Base-by-base conservation (phyloP, 2,888 invertebrate genomes). In the Aleiodes alternator region DNA sequence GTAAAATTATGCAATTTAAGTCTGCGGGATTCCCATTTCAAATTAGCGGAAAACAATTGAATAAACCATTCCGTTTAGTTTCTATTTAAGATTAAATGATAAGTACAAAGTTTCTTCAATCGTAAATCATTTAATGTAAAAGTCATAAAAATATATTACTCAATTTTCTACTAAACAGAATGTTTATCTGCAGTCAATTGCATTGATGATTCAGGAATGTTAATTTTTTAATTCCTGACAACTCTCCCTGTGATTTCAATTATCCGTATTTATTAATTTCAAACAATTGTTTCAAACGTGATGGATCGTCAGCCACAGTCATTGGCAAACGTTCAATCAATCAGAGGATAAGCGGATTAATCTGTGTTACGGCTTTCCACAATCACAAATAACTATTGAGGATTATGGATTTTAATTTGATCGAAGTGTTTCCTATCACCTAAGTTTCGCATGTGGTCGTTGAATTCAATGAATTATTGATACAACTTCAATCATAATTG, bases 341-440 rank as follows among this genome's bases (percentile, higher is more conserved):
- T 86, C 86, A 85, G 81, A 80, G 83, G 84, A 85, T 85, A 85
- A 86, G 83, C 84, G 84, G 84, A 84, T 85, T 82, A 84, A 83
- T 83, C 79, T 82, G 82, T 43, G 85, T 83, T 82, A 83, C 82
- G 72, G 76, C 79, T 76, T 34, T 78, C 82, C 79, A 77, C 78
- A 75, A 78, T 80, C 79, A 82, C 81, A 83, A 83, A 83, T 81
- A 83, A 82, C 81, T 80, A 79, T 69, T 79, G 75, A 79, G 84
- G 82, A 83, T 84, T 84, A 84, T 81, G 80, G 83, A 84, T 83
- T 84, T 79, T 80, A 79, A 82, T 83, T 84, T 81, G 81, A 84
- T 84, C 79, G 82, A 82, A 79, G 83, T 81, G 80, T 83, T 82
- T 83, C 80, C 81, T 78, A 79, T 78, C 77, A 77, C 74, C 72